phyloP scores from a whole-genome alignment of 2,888 invertebrate genomes.

The Hemithea aestivaria region DNA sequence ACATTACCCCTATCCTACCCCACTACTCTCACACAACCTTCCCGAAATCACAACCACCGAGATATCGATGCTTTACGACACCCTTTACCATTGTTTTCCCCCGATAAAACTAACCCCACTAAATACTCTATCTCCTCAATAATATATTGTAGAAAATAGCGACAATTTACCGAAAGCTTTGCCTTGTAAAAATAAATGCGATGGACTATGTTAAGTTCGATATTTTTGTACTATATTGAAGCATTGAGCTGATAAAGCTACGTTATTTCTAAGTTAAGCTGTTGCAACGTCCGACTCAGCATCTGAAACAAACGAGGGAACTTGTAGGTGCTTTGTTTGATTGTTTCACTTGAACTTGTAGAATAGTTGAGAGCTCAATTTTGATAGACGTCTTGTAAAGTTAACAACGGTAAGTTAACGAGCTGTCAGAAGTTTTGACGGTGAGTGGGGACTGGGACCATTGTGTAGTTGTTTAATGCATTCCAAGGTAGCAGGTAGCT shows the following conservation, averaged over 20 bases:
- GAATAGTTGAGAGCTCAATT: too few relatives aligned
- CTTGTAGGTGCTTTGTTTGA: neutral
- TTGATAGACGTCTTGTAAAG: too few relatives aligned
- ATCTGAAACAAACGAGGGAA: constrained; percentile 57
- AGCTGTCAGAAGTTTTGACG: too few relatives aligned
- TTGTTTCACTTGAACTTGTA: too few relatives aligned
- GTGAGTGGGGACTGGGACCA: too few relatives aligned
- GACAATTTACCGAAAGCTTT: constrained; percentile 39
- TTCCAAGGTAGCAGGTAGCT: neutral
- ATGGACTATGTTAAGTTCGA: constrained; percentile 59
- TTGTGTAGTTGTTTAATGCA: too few relatives aligned
- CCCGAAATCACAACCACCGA: constrained; percentile 61
- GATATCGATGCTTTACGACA: constrained; percentile 73
- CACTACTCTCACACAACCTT: constrained; percentile 52
- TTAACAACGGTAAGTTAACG: neutral
- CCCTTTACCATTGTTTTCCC: constrained; percentile 69
- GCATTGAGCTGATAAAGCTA: constrained; percentile 36
- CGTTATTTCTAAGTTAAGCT: constrained; percentile 48
- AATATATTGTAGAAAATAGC: constrained; percentile 61
- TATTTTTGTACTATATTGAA: constrained; percentile 61
- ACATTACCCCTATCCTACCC: constrained; percentile 55
- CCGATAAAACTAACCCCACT: constrained; percentile 53
- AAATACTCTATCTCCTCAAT: constrained; percentile 38
- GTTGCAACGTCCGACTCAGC: constrained; percentile 71
- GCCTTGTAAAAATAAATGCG: constrained; percentile 29